These are phyloP conservation scores for Gymnorhina tibicen DNA, from an alignment of 2,113 vertebrate species.

Conservation along the genomic window DNA sequence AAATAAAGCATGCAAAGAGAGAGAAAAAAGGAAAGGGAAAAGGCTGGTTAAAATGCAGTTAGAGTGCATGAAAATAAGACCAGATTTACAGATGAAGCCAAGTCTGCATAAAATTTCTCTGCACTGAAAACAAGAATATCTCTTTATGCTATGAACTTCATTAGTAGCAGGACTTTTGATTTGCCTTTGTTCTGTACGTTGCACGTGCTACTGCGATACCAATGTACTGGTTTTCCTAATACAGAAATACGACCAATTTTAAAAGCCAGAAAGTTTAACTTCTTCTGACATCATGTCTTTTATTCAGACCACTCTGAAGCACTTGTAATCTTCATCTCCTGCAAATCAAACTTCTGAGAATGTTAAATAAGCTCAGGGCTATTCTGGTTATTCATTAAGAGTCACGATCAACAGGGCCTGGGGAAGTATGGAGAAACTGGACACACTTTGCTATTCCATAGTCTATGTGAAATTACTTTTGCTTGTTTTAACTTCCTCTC, in stretches of 20 bases:
- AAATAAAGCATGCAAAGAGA: conserved; percentile 70
- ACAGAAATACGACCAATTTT: not conserved
- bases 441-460: not conserved
- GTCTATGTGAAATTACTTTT: not conserved
- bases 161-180: not conserved
- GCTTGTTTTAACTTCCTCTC: not conserved
- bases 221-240: not conserved
- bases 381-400: not conserved
- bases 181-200: not conserved
- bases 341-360: not conserved
- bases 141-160: not conserved
- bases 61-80: conserved; percentile 48
- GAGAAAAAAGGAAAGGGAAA: conserved; percentile 70
- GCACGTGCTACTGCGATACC: not conserved
- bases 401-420: not conserved
- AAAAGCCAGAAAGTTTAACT: not conserved
- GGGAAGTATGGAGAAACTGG: not conserved
- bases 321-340: not conserved
- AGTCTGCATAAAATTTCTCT: not conserved
- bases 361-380: not conserved
- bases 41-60: conserved; percentile 72
- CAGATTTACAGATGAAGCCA: conserved; percentile 27
- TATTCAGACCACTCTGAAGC: not conserved
- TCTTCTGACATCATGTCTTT: not conserved
- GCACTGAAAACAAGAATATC: not conserved